phyloP scores from a whole-genome alignment of 2,888 invertebrate species.

The Phortica magna region DNA sequence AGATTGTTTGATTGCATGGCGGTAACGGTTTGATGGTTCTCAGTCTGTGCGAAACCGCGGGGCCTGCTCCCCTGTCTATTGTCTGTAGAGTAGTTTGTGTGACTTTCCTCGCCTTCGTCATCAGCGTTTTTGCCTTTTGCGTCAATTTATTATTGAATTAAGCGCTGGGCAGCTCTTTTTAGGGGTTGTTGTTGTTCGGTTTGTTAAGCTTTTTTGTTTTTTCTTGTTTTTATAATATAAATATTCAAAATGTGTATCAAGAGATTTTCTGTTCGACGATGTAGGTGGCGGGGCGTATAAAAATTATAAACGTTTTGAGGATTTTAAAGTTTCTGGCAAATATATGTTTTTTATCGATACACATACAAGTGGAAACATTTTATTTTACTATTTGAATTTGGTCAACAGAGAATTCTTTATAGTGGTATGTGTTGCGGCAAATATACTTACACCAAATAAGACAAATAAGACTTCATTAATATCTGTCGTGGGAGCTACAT shows the following conservation, averaged over 20 bases:
- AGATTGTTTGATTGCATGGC: constrained; percentile 29
- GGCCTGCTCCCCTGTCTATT: constrained; percentile 44
- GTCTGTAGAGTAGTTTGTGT: neutral
- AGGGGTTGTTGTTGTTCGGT: constrained; percentile 51
- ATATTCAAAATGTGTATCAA: constrained; percentile 63
- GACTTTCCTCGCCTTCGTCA: neutral
- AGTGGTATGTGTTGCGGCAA: too few species aligned
- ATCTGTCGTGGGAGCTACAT: too few species aligned
- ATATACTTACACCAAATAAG: too few species aligned
- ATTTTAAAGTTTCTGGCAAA: constrained; percentile 16
- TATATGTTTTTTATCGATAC: neutral
- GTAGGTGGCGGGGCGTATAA: neutral
- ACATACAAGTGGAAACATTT: too few species aligned
- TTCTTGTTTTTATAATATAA: constrained; percentile 46
- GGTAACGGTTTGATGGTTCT: constrained; percentile 2
- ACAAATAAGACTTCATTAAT: too few species aligned
- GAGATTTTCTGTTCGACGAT: neutral
- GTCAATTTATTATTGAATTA: constrained; percentile 73
- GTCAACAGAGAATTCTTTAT: too few species aligned
- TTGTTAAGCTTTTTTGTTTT: neutral
- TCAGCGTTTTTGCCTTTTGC: constrained; percentile 45
- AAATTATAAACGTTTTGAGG: constrained; percentile 22
- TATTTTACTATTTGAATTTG: too few species aligned
- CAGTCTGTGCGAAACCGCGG: constrained; percentile 16
- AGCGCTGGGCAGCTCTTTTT: constrained; percentile 54